Base-by-base conservation (phyloP, 2,113 vertebrate species). In the Paradoxurus hermaphroditus region DNA sequence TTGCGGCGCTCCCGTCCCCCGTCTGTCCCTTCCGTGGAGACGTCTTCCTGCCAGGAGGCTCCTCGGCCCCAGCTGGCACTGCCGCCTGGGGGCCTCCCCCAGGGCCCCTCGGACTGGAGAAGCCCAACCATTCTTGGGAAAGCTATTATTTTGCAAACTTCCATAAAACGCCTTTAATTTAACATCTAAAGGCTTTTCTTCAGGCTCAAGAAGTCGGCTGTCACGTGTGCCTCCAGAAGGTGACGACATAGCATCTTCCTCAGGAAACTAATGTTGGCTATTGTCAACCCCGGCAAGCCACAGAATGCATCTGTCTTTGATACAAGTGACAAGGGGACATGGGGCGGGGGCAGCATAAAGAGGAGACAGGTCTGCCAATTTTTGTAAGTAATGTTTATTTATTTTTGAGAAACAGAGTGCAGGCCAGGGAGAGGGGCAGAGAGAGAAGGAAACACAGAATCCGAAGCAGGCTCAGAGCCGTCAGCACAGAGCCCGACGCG, bases 171-270 rank as follows among this genome's bases (percentile, higher is more conserved):
- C 16, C 75, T 95, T 82, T 63, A 9, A 72, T 49, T 78, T 39
- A 89, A 82, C n/a, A 92, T 39, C 23, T 51, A 23, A 59, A 90
- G 78, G 59, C 29, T 77, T 39, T 19, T 90, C 41, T 90, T 96
- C 39, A 65, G n/a, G 11, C 19, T 41, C 27, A 36, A 94, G 96
- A n/a, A 75, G n/a, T 15, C 14, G n/a, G 56, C 56, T 31, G 94
- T 68, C 14, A 46, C 39, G 13, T 51, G 1, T 31, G 18, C 23
- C 16, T 31, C 89, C 27, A 39, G 23, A 84, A 10, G 49, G 19
- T 29, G 27, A 25, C 39, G 36, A n/a, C 7, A 18, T 11, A 36
- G 23, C 23, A 62, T 88, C 93, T 85, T 65, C 62, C 63, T 53
- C 73, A 86, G 68, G 31, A 83, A 41, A 34, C 25, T 7, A 18